phyloP scores from a whole-genome alignment of 2,888 invertebrate genomes.

The Torymus aiolomorphi region DNA sequence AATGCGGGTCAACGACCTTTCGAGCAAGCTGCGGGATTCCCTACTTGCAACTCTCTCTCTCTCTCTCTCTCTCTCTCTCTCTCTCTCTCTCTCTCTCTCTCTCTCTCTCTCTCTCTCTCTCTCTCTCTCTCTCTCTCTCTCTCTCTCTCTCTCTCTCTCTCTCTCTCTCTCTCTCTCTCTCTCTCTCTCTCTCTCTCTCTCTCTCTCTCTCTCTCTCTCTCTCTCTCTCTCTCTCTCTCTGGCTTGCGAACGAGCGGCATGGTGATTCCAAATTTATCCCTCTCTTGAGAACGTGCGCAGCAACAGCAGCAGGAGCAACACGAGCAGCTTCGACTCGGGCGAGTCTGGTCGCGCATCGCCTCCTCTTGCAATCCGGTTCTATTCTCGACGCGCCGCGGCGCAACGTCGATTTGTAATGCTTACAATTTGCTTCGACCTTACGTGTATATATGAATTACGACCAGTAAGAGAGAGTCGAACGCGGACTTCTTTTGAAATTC shows the following conservation, averaged over 20 bases:
- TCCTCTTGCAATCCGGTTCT: slow-evolving; percentile 54
- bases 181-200: no score
- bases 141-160: no score
- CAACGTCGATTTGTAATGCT: slow-evolving; percentile 38
- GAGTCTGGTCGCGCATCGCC: slow-evolving; percentile 55
- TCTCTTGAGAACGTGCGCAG: slow-evolving; percentile 54
- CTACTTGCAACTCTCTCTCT: not conserved
- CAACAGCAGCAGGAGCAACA: not conserved
- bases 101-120: no score
- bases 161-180: no score
- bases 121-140: no score
- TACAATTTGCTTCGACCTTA: slow-evolving; percentile 38
- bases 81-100: no score
- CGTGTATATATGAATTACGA: slow-evolving; percentile 14
- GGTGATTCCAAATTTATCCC: slow-evolving; percentile 63
- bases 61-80: no score
- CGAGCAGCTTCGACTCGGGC: slow-evolving; percentile 16
- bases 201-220: no score
- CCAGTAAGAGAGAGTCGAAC: not conserved
- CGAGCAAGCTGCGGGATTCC: slow-evolving; percentile 24
- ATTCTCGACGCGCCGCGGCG: slow-evolving; percentile 56
- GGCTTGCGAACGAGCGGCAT: slow-evolving; percentile 1
- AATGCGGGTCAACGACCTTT: slow-evolving; percentile 58
- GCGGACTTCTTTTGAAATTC: not conserved
- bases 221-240: not conserved